Base-by-base conservation (phyloP, 2,888 invertebrate genomes). In the Philhelius pedissequus region DNA sequence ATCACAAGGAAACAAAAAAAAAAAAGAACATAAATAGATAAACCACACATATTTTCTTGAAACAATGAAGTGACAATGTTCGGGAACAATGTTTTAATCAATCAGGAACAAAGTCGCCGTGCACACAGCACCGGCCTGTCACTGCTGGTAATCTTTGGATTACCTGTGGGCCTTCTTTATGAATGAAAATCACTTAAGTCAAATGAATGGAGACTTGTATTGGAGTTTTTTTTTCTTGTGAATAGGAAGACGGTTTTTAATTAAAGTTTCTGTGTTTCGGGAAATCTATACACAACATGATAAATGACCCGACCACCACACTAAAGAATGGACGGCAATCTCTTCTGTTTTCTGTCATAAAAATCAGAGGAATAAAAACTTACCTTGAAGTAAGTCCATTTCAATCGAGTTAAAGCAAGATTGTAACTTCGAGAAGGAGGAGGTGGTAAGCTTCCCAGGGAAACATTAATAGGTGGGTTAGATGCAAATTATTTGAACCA, bases 41-140 rank as follows among this genome's bases (percentile, higher is more conserved):
- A 73, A 82, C 71, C 77, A 77, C 81, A 66, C 43, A 43, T 62
- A 2, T 27, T 13, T 27, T 73, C 45, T 45, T 52, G 54, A 69
- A 78, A 83, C 73, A 83, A 83, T 64, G 82, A 83, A 43, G 82
- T 83, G 82, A 78, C 78, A 83, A 83, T 66, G 74, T 68, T 30
- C 52, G 64, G 62, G 58, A 78, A 78, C 69, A 77, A 77, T 82
- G 66, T 73, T 77, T 83, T 74, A 75, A 83, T 83, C 77, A 78
- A 79, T 74, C 71, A 74, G 35, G n/a, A 60, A 69, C 77, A 77
- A 82, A 82, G 70, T 15, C 9, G 9, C 11, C 9, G 13, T n/a
- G 8, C 15, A 7, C 15, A 38, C 15, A 1, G 2, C n/a, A 1
- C 20, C 20, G 45, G 3, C 18, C 64, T 40, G 38, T 60, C 77